Conservation (phyloP, 2,888 invertebrate species). For the Pyrgus malvae region DNA sequence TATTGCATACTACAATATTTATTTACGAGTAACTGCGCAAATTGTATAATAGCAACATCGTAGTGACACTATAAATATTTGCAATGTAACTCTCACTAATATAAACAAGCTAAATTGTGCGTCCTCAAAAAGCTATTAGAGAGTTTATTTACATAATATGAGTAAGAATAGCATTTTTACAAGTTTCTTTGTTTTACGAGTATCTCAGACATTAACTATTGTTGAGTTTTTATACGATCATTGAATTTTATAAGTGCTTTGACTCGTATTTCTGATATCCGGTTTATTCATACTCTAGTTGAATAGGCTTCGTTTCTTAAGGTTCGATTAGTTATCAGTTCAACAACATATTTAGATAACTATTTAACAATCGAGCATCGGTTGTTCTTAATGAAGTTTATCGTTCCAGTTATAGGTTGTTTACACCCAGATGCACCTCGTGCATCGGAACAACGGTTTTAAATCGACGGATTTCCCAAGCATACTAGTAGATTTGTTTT, state of each 20-base stretch:
- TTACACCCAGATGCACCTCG: constrained; percentile 49
- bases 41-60: neutral
- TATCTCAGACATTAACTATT: neutral
- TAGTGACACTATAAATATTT: constrained; percentile 7
- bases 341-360: constrained; percentile 67
- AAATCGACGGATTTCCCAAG: constrained; percentile 20
- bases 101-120: constrained; percentile 2
- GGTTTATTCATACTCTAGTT: neutral
- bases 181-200: neutral
- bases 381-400: constrained; percentile 73
- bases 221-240: neutral
- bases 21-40: neutral
- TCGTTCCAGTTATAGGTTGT: constrained; percentile 73
- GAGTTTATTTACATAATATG: constrained; percentile 6
- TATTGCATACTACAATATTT: neutral
- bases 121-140: constrained; percentile 4
- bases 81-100: constrained; percentile 2
- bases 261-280: constrained; percentile 7
- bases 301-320: constrained; percentile 10
- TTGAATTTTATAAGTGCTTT: neutral
- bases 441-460: constrained; percentile 36
- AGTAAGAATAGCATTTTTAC: neutral
- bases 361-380: constrained; percentile 62
- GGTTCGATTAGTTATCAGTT: constrained; percentile 41
- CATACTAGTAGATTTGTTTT: constrained; percentile 22